These are phyloP conservation scores for Trissonchulus sp. DNA, from an alignment of 2,888 invertebrate genomes.

Conservation along the genomic window DNA sequence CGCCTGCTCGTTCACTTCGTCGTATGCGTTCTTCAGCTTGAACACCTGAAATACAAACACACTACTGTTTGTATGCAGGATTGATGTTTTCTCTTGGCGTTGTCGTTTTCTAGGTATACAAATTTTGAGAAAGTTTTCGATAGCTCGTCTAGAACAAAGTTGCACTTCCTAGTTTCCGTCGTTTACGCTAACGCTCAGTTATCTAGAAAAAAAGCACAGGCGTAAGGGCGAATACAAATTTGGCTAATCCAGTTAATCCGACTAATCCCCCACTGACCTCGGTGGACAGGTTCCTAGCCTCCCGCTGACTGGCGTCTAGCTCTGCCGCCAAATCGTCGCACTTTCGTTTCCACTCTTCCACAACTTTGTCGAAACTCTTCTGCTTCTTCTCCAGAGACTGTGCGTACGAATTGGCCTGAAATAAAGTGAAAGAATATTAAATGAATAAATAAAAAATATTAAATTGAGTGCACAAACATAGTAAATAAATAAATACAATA, in stretches of 20 bases:
- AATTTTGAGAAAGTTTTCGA: too few species aligned
- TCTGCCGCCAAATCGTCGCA: conserved; percentile 91
- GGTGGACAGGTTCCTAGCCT: conserved; percentile 98
- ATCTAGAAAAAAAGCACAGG: too few species aligned
- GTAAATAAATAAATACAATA: too few species aligned
- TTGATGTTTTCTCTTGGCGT: too few species aligned
- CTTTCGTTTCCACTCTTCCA: conserved; percentile 99
- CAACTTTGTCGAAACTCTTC: conserved; percentile 99
- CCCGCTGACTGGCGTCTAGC: conserved; percentile 96
- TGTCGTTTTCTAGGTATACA: too few species aligned
- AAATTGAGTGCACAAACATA: not conserved
- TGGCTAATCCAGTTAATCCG: too few species aligned
- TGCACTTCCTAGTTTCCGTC: too few species aligned
- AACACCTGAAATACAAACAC: conserved; percentile 61
- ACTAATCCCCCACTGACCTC: too few species aligned
- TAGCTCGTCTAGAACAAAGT: too few species aligned
- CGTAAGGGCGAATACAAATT: too few species aligned
- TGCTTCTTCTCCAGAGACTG: conserved; percentile 95
- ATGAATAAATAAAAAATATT: not conserved
- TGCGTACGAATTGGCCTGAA: conserved; percentile 73
- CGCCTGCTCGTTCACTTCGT: conserved; percentile 62
- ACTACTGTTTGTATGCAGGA: too few species aligned
- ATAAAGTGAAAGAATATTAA: not conserved
- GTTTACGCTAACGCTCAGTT: too few species aligned
- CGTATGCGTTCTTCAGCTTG: conserved; percentile 73